Evolutionary conservation across 2,888 invertebrate species (phyloP).

Genomic region (Agriopis aurantiaria): DNA sequence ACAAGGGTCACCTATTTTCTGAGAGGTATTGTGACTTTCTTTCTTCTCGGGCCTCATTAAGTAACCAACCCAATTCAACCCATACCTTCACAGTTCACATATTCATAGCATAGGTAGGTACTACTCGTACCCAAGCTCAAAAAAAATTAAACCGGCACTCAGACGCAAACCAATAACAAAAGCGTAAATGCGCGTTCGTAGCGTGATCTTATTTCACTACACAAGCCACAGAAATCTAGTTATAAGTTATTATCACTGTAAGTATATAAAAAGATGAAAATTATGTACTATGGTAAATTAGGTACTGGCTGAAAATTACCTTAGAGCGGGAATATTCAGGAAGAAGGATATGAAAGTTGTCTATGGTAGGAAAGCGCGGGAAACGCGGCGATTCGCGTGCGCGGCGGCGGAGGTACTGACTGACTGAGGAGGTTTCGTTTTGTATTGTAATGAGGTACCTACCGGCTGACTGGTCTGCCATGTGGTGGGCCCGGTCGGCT

Average conservation of each 20-base stretch:
- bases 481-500: conserved; percentile 14
- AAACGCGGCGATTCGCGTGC: conserved; percentile 68
- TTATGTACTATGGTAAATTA: not conserved
- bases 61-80: not conserved
- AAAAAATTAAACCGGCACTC: conserved; percentile 48
- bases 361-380: conserved; percentile 64
- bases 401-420: conserved; percentile 71
- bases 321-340: conserved; percentile 69
- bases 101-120: conserved; percentile 14
- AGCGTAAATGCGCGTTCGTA: conserved; percentile 49
- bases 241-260: conserved; percentile 31
- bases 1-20: too few species aligned
- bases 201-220: conserved; percentile 47
- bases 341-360: conserved; percentile 54
- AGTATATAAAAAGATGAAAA: conserved; percentile 40
- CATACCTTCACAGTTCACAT: conserved; percentile 17
- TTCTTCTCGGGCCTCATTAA: conserved; percentile 4
- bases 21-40: not conserved
- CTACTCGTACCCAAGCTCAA: conserved; percentile 1
- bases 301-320: conserved; percentile 58
- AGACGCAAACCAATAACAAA: conserved; percentile 62
- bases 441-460: conserved; percentile 20
- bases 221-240: conserved; percentile 7
- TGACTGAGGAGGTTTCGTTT: conserved; percentile 48
- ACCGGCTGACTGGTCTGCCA: conserved; percentile 17